These are phyloP conservation scores for Dolichoris vasculosae DNA, from an alignment of 1,140 invertebrate species.

Conservation along the genomic window DNA sequence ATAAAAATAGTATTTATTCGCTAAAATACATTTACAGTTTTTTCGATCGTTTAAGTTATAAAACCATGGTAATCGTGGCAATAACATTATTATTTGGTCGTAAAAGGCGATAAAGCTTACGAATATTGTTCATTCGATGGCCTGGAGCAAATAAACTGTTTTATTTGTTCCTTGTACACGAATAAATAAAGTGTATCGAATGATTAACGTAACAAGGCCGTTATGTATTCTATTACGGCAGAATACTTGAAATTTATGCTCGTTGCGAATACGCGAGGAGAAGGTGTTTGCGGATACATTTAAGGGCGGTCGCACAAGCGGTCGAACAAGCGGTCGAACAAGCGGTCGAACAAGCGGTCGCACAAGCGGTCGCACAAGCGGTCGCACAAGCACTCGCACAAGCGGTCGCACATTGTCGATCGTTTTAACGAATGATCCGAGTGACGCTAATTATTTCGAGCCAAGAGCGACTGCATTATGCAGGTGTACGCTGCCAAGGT, in stretches of 20 bases:
- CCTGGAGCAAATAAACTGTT: background rate
- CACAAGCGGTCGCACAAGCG: background rate
- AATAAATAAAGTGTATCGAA: background rate
- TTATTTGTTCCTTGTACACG: background rate
- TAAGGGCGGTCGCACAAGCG: background rate
- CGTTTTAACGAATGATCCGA: constrained; percentile 31
- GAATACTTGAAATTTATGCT: background rate
- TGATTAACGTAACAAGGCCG: background rate
- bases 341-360: background rate
- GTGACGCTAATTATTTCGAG: constrained; percentile 32
- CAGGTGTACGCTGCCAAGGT: background rate
- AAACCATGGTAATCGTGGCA: too few relatives aligned
- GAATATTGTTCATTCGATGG: background rate
- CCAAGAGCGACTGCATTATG: constrained; percentile 3
- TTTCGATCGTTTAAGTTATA: too few relatives aligned
- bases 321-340: too few relatives aligned
- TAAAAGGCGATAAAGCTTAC: background rate
- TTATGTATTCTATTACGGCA: background rate
- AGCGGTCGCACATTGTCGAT: constrained; percentile 1
- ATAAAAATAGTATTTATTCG: too few relatives aligned
- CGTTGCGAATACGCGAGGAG: background rate
- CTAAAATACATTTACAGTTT: too few relatives aligned
- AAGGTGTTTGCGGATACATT: background rate
- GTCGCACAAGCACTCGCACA: background rate
- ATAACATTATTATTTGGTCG: too few relatives aligned